Conservation (phyloP, 2,888 invertebrate species). For the Theretra japonica region DNA sequence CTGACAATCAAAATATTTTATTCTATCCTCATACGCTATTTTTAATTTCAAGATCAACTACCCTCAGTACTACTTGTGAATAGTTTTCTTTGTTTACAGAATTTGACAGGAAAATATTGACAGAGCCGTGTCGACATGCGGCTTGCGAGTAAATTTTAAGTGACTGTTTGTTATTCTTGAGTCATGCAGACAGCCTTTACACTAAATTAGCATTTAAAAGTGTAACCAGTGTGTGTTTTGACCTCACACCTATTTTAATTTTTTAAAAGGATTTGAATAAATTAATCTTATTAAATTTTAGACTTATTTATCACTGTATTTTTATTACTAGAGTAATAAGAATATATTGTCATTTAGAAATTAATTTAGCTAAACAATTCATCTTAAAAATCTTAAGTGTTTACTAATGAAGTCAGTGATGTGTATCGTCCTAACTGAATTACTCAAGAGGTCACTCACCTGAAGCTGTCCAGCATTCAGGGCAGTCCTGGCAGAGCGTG, state of each 20-base stretch:
- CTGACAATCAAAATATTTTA: neutral
- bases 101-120: neutral
- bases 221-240: neutral
- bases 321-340: too few relatives aligned
- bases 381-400: neutral
- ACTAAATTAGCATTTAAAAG: conserved; percentile 7
- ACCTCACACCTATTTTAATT: neutral
- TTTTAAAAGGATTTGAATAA: neutral
- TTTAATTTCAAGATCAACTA: conserved; percentile 8
- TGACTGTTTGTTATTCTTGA: conserved; percentile 9
- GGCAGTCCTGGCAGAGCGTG: conserved; percentile 85
- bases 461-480: conserved; percentile 86
- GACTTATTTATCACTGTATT: neutral
- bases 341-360: too few relatives aligned
- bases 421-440: conserved; percentile 3
- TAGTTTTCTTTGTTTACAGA: neutral
- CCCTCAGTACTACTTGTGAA: neutral
- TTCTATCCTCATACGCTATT: conserved; percentile 1
- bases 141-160: neutral
- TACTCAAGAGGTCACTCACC: conserved; percentile 75
- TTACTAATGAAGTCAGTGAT: conserved; percentile 17
- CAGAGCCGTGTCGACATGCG: neutral
- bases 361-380: too few relatives aligned
- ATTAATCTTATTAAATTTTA: neutral
- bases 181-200: conserved; percentile 17